Conservation (phyloP, 2,113 vertebrate genomes). For the Donacobius atricapilla region DNA sequence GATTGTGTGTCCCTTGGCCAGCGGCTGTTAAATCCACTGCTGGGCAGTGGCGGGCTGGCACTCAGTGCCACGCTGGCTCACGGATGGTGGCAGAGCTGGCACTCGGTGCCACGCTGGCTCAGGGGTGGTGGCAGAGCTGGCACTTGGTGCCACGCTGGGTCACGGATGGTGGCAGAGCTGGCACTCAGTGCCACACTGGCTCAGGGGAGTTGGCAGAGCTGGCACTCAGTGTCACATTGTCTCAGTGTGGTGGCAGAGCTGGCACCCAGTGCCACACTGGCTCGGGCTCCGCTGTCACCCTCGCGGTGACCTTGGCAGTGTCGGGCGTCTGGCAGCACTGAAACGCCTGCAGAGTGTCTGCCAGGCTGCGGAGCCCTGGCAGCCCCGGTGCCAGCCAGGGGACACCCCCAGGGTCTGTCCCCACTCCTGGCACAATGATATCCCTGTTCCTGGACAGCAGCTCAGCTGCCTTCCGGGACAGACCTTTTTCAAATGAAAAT, state of each 20-base stretch:
- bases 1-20: too few relatives aligned
- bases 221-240: not conserved
- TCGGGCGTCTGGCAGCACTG: not conserved
- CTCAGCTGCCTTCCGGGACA: fast-evolving
- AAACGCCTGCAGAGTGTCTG: not conserved
- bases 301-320: not conserved
- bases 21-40: too few relatives aligned
- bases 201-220: fast-evolving
- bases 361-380: not conserved
- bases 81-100: not conserved
- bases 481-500: not conserved
- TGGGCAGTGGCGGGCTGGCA: too few relatives aligned
- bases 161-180: not conserved
- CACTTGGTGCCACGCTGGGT: not conserved
- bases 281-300: not conserved
- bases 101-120: not conserved
- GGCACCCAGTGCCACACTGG: fast-evolving
- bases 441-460: not conserved
- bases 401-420: not conserved
- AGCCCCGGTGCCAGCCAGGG: fast-evolving
- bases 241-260: fast-evolving
- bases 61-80: too few relatives aligned
- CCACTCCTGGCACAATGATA: fast-evolving
- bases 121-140: not conserved
- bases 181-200: fast-evolving